Evolutionary conservation across 2,888 invertebrate species (phyloP).

Genomic region (Drosophila austrosaltans): DNA sequence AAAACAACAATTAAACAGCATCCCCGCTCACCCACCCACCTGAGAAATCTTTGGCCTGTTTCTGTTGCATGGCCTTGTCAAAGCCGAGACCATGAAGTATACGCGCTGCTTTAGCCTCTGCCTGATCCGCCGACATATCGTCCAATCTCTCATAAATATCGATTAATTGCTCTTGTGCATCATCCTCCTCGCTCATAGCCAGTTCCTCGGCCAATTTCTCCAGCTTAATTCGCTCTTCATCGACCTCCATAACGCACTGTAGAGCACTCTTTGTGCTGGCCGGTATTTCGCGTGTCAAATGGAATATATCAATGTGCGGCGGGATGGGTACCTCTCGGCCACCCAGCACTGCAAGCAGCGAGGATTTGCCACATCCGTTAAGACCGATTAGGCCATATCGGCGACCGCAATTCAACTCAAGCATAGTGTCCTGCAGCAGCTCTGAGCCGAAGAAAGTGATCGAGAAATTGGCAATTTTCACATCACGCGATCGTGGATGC

Average conservation of each 20-base stretch:
- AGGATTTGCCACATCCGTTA: constrained; percentile 99
- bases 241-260: constrained; percentile 99
- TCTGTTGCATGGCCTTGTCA: constrained; percentile 91
- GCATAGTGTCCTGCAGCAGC: constrained; percentile 95
- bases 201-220: constrained; percentile 96
- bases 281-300: constrained; percentile 98
- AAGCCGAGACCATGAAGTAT: constrained; percentile 99
- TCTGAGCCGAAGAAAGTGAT: constrained; percentile 99
- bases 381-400: constrained; percentile 98
- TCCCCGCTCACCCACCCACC: constrained; percentile 50
- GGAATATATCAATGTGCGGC: constrained; percentile 98
- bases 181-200: constrained; percentile 93
- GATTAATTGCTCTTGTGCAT: constrained; percentile 97
- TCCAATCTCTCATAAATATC: constrained; percentile 99
- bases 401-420: constrained; percentile 98
- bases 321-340: constrained; percentile 98
- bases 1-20: too few species aligned
- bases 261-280: constrained; percentile 98
- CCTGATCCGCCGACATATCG: constrained; percentile 97
- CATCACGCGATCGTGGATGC: constrained; percentile 97
- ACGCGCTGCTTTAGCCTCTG: constrained; percentile 96
- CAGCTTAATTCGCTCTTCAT: constrained; percentile 94
- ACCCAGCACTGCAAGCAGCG: constrained; percentile 94
- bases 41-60: constrained; percentile 94
- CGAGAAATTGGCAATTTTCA: constrained; percentile 97